Conservation (phyloP, 2,888 invertebrate genomes). For the Chrysolina haemoptera region DNA sequence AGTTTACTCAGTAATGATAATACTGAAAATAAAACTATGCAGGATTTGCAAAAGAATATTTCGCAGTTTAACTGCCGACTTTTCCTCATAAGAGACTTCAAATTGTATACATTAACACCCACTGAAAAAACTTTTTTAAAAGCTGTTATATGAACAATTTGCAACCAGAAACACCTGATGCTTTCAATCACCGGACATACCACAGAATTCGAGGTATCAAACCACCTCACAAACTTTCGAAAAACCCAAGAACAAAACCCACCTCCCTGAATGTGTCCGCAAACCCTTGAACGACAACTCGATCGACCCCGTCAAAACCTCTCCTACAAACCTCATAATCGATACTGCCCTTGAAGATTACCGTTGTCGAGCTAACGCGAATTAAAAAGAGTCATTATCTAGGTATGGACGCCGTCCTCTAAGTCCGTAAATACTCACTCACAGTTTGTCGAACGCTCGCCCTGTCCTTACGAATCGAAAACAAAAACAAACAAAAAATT, state of each 20-base stretch:
- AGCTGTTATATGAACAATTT: too few species aligned
- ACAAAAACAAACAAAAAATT: conserved; percentile 9
- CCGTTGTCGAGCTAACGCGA: conserved; percentile 58
- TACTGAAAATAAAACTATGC: too few species aligned
- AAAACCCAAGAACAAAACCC: neutral
- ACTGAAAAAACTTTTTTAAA: too few species aligned
- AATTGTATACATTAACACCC: too few species aligned
- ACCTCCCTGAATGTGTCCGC: too few species aligned
- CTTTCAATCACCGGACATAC: neutral
- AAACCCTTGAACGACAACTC: neutral
- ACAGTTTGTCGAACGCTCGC: conserved; percentile 12
- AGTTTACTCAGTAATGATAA: too few species aligned
- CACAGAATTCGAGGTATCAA: neutral
- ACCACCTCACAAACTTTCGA: neutral
- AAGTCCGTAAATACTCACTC: conserved; percentile 18
- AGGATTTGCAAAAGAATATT: too few species aligned
- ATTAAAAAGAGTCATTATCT: conserved; percentile 48
- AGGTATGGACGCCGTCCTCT: neutral
- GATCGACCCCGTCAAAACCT: conserved; percentile 4
- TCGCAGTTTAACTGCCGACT: too few species aligned
- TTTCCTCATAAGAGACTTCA: too few species aligned
- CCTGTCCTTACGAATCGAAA: conserved; percentile 4
- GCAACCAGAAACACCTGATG: too few species aligned
- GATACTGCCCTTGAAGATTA: conserved; percentile 42
- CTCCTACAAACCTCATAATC: neutral